A percentile compares a stretch with the other conserved stretches of the same genome.
phyloP scores from a whole-genome alignment of 2,888 invertebrate species.

The Diploptera punctata region DNA sequence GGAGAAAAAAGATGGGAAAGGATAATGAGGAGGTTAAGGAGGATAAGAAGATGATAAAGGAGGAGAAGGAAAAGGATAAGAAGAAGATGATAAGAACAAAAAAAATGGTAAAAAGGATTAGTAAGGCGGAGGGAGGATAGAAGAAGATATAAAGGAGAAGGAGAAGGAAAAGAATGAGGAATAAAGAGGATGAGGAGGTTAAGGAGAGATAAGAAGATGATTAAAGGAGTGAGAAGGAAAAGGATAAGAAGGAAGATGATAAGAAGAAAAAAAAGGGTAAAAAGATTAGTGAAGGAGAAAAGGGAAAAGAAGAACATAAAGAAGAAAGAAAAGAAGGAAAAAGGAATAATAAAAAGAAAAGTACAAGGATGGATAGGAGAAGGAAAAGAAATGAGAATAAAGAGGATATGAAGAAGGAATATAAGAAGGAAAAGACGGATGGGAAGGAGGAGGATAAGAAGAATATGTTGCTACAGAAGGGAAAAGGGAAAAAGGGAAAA shows the following conservation, averaged over 20 bases:
- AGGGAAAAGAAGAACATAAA: not conserved
- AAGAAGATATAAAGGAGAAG: not conserved
- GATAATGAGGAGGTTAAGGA: not conserved
- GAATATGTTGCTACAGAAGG: not conserved
- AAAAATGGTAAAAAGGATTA: not conserved
- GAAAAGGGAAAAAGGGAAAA: not conserved
- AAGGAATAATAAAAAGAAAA: not conserved
- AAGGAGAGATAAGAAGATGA: not conserved
- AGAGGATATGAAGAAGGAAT: not conserved
- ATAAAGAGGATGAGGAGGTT: not conserved
- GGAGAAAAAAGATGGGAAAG: not conserved
- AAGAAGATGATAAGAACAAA: not conserved
- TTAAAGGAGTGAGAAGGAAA: not conserved
- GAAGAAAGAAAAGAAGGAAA: not conserved
- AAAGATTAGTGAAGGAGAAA: not conserved
- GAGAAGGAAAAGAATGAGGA: not conserved
- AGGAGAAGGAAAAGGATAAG: not conserved
- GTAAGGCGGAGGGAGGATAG: not conserved
- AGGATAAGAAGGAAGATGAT: not conserved
- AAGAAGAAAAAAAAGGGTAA: not conserved
- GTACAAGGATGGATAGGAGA: not conserved
- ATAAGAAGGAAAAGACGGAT: not conserved
- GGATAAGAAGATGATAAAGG: not conserved
- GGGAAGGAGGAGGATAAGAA: not conserved
- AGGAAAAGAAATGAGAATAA: not conserved